phyloP scores from a whole-genome alignment of 2,797 vertebrate genomes.

The Pangasius sanitwongsei region DNA sequence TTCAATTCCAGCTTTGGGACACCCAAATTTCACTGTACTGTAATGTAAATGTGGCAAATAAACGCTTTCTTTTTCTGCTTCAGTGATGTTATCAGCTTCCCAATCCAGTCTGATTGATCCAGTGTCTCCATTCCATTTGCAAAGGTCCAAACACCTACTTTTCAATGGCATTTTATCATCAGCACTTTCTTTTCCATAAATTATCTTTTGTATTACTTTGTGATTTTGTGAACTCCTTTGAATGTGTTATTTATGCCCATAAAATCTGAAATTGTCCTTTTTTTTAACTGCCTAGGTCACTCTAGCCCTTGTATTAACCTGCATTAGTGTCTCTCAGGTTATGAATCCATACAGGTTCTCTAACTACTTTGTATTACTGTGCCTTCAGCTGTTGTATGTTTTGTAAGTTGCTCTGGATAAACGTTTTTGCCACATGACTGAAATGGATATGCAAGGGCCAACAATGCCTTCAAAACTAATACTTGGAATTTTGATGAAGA shows the following conservation, averaged over 20 bases:
- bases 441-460: not conserved
- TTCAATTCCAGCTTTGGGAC: not conserved
- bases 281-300: not conserved
- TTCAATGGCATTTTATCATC: not conserved
- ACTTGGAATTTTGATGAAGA: conserved; percentile 33
- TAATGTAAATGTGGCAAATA: not conserved
- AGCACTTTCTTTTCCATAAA: not conserved
- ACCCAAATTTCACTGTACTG: not conserved
- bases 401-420: not conserved
- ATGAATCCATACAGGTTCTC: not conserved
- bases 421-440: not conserved
- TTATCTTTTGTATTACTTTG: not conserved
- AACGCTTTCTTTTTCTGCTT: not conserved
- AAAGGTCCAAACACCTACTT: not conserved
- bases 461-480: conserved; percentile 13
- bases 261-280: not conserved
- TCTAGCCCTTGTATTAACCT: not conserved
- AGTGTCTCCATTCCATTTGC: not conserved
- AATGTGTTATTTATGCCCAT: not conserved
- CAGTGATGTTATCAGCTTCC: not conserved
- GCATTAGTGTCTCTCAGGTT: not conserved
- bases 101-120: not conserved
- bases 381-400: not conserved
- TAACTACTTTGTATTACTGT: not conserved
- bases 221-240: not conserved